A percentile compares a stretch with the other conserved stretches of the same genome.
phyloP scores from a whole-genome alignment of 2,113 vertebrate species.

The Sturnus vulgaris region DNA sequence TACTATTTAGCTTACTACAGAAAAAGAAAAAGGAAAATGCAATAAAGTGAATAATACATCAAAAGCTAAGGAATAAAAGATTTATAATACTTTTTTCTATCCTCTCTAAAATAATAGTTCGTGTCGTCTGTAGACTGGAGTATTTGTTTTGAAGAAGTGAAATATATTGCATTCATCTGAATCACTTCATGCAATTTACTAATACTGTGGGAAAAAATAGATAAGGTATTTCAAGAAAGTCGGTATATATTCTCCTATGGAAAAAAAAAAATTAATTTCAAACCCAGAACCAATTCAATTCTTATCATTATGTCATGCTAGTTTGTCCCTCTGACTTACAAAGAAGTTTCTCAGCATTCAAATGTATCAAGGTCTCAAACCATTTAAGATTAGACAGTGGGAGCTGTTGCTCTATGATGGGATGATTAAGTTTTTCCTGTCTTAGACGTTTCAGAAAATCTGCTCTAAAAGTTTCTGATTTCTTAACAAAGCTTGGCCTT shows the following conservation, averaged over 20 bases:
- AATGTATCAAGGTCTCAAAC: background rate
- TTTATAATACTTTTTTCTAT: background rate
- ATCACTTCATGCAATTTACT: background rate
- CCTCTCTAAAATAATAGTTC: background rate
- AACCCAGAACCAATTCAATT: background rate
- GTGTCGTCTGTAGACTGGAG: background rate
- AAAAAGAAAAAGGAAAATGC: background rate
- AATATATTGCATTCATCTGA: background rate
- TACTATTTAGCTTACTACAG: background rate
- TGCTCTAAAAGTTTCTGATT: background rate
- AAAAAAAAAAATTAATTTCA: background rate
- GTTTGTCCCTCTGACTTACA: background rate
- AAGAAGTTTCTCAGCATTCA: background rate
- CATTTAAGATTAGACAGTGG: background rate
- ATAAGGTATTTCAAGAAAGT: background rate
- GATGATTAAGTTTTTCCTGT: background rate
- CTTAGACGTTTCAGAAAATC: background rate
- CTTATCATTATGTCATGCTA: background rate
- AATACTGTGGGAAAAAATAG: background rate
- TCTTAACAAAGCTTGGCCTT: background rate
- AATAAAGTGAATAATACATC: background rate
- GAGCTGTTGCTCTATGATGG: background rate
- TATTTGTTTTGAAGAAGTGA: background rate
- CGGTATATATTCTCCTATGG: background rate
- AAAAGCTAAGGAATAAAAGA: background rate